These are phyloP conservation scores for Stegophylla sp. DNA, from an alignment of 2,888 invertebrate species.

Conservation along the genomic window DNA sequence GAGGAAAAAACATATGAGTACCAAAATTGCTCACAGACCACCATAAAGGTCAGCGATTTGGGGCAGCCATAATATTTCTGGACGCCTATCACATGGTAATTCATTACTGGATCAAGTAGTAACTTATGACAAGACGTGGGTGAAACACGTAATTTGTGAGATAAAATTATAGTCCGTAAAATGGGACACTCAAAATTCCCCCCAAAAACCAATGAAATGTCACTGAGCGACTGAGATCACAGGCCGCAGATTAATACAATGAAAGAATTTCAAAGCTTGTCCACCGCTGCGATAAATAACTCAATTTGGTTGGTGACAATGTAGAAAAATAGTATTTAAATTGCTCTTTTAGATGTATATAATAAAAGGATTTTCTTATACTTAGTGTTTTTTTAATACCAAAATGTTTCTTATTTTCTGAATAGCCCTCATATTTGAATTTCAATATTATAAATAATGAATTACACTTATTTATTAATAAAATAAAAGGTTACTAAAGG, in stretches of 20 bases:
- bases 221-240: too few relatives aligned
- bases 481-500: conserved; percentile 68
- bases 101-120: neutral
- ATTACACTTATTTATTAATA: conserved; percentile 36
- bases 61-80: neutral
- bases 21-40: neutral
- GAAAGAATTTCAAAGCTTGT: too few relatives aligned
- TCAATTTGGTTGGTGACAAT: too few relatives aligned
- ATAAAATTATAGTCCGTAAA: neutral
- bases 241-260: too few relatives aligned
- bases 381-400: too few relatives aligned
- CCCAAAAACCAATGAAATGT: conserved; percentile 8
- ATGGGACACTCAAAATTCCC: conserved; percentile 10
- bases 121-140: neutral
- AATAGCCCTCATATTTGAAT: neutral
- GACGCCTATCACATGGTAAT: neutral
- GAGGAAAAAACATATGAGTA: neutral
- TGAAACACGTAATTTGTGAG: neutral
- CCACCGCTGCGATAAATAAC: too few relatives aligned
- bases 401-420: too few relatives aligned
- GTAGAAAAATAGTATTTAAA: too few relatives aligned
- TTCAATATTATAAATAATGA: conserved; percentile 21
- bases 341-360: too few relatives aligned
- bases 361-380: too few relatives aligned
- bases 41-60: neutral